Evolutionary conservation across 1,140 invertebrate species (phyloP), one percentile per base, ranked within the genome.

Genomic region (Heliothis subflexa): DNA sequence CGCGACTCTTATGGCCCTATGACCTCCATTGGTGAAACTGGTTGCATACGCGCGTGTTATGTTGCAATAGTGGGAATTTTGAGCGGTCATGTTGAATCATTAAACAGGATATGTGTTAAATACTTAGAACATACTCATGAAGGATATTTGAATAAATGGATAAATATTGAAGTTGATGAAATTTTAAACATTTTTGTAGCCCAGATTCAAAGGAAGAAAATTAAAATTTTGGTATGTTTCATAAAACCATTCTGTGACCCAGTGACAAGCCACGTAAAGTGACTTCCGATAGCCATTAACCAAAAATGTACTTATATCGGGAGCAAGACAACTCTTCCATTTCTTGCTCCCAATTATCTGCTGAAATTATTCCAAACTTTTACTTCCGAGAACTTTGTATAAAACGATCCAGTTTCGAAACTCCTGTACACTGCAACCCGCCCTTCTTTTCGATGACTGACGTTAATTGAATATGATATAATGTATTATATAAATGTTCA

Each of bases 1-100:
- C 18, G 10, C 18, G 28, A 18, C 66, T 10, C 50, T 49, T 70
- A 50, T 50, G 66, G 66, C 66, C 66, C 66, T 70, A 52, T 70
- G 66, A 70, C 66, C 66, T 70, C 66, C 47, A 70, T 70, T 70
- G 66, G 11, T 12, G 28, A 52, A 71, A 71, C 68, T 54, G 14
- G 68, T 71, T 55, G 52, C 28, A 55, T 54, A 49, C 62, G 18
- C 40, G 11, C 12, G 40, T 18, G 47, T 52, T 13, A 49, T 71
- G 54, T 54, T 54, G 68, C 68, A 71, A 71, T 55, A 5, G 3
- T 73, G 71, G 71, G 40, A 59, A 25, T 73, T 57, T 21, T 59
- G 33, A 14, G 13, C 25, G 16, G 71, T 49, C 28, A 59, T 47
- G 54, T 61, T 59, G 71, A 59, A 40, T 73, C 55, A 59, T 59